Percentiles rank a stretch among this genome's conserved stretches.
Conservation (phyloP, 1,140 invertebrate genomes). For the Episyrphus balteatus region DNA sequence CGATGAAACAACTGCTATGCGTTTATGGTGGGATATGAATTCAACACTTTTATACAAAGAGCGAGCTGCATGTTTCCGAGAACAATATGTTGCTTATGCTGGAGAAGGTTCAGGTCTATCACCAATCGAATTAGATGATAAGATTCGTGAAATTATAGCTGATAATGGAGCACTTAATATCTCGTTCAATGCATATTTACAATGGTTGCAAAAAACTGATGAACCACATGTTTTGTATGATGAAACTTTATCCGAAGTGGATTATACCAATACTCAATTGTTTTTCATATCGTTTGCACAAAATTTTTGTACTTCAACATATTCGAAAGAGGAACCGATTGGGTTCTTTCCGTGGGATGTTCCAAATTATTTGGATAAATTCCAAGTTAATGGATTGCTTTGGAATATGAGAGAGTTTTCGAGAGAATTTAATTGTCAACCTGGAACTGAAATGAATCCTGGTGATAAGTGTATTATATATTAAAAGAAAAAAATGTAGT, state of each 20-base stretch:
- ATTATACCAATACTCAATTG: slow-evolving; percentile 45
- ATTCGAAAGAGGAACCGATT: slow-evolving; percentile 8
- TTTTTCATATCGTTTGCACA: slow-evolving; percentile 65
- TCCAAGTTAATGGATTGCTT: slow-evolving; percentile 20
- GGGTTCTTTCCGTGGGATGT: slow-evolving; percentile 20
- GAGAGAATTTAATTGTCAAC: slow-evolving; percentile 20
- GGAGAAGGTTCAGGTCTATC: background rate
- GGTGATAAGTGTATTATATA: slow-evolving; percentile 28
- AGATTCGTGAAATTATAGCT: slow-evolving; percentile 60
- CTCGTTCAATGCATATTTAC: slow-evolving; percentile 44
- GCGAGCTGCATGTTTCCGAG: slow-evolving; percentile 77
- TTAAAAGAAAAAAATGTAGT: slow-evolving; percentile 1
- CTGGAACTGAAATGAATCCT: slow-evolving; percentile 26
- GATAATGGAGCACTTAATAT: slow-evolving; percentile 50
- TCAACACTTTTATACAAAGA: slow-evolving; percentile 82
- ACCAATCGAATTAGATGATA: slow-evolving; percentile 11
- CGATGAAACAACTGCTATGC: slow-evolving; percentile 44
- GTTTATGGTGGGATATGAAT: slow-evolving; percentile 83
- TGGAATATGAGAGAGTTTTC: slow-evolving; percentile 24
- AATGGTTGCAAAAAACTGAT: slow-evolving; percentile 22
- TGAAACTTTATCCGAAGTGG: slow-evolving; percentile 22
- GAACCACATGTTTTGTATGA: slow-evolving; percentile 1
- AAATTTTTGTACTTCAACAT: slow-evolving; percentile 17
- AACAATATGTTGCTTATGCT: slow-evolving; percentile 63
- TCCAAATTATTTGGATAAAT: slow-evolving; percentile 16